phyloP scores from a whole-genome alignment of 2,797 vertebrate genomes.

The Lagodon rhomboides region DNA sequence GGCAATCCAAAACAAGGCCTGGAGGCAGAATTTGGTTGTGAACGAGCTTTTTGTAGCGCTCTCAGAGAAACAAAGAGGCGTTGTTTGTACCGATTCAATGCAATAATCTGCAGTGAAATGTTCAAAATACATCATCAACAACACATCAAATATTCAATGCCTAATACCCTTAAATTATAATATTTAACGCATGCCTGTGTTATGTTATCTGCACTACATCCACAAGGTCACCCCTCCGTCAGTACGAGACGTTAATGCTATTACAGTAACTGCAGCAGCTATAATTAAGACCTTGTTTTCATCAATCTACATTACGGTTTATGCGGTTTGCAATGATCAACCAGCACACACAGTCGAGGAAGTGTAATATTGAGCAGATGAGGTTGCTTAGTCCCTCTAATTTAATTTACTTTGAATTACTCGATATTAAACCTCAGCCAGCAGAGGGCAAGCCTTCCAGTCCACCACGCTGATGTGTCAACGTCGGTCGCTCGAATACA shows the following conservation, averaged over 20 bases:
- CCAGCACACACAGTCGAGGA: background rate
- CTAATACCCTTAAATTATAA: background rate
- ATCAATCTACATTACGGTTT: slow-evolving; percentile 26
- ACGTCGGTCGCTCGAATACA: background rate
- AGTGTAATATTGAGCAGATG: slow-evolving; percentile 33
- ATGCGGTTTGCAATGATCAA: slow-evolving; percentile 8
- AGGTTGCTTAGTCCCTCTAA: slow-evolving; percentile 44
- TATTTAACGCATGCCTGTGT: background rate
- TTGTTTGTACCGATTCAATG: slow-evolving; percentile 17
- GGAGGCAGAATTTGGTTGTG: slow-evolving; percentile 14
- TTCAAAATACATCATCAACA: background rate
- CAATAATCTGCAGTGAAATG: background rate
- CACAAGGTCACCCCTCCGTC: background rate
- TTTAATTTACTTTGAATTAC: slow-evolving; percentile 52
- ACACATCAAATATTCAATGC: background rate
- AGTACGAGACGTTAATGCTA: background rate
- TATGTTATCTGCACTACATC: background rate
- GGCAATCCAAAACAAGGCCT: slow-evolving; percentile 47
- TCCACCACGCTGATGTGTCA: background rate
- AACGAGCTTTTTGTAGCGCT: slow-evolving; percentile 5
- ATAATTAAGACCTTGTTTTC: slow-evolving; percentile 38
- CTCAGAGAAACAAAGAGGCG: slow-evolving; percentile 5
- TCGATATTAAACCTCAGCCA: slow-evolving; percentile 43
- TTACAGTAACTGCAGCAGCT: slow-evolving; percentile 8
- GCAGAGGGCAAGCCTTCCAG: slow-evolving; percentile 3